A percentile compares a stretch with the other conserved stretches of the same genome.
Evolutionary conservation across 2,888 invertebrate genomes (phyloP).

Genomic region (Drosophila buzzatii): DNA sequence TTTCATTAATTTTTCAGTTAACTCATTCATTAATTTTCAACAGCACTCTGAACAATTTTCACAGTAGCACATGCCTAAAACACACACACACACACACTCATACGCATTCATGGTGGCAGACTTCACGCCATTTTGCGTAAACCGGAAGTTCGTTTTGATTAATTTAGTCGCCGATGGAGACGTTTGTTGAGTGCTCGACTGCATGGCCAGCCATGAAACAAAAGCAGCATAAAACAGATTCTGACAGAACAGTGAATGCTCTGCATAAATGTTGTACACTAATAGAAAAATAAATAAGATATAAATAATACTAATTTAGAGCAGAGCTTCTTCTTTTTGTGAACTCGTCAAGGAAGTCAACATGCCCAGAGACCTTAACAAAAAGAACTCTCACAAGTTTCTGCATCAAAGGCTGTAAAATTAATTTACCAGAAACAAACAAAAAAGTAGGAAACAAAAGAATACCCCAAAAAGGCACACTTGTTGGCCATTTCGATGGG

Average conservation of each 20-base stretch:
- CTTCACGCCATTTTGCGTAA: constrained; percentile 80
- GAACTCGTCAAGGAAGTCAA: constrained; percentile 1
- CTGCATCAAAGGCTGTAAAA: constrained; percentile 59
- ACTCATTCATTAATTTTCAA: constrained; percentile 81
- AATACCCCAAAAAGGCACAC: constrained; percentile 61
- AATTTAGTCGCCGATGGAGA: constrained; percentile 80
- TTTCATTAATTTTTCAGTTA: constrained; percentile 82
- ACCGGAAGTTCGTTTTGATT: constrained; percentile 82
- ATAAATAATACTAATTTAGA: no score
- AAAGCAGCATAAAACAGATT: constrained; percentile 32
- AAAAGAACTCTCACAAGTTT: background rate
- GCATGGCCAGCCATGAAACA: constrained; percentile 55
- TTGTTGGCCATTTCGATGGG: constrained; percentile 54
- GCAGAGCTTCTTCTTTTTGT: background rate
- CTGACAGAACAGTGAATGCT: constrained; percentile 24
- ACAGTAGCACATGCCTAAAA: constrained; percentile 54
- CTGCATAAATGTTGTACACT: background rate
- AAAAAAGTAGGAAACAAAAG: constrained; percentile 54
- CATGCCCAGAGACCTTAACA: constrained; percentile 15
- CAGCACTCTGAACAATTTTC: constrained; percentile 55
- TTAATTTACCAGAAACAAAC: constrained; percentile 76
- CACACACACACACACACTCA: constrained; percentile 31
- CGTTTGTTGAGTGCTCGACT: constrained; percentile 53
- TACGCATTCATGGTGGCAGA: constrained; percentile 53
- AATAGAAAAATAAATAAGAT: background rate